Base-by-base conservation (phyloP, 2,113 vertebrate genomes). In the Petrocephalus microphthalmus region DNA sequence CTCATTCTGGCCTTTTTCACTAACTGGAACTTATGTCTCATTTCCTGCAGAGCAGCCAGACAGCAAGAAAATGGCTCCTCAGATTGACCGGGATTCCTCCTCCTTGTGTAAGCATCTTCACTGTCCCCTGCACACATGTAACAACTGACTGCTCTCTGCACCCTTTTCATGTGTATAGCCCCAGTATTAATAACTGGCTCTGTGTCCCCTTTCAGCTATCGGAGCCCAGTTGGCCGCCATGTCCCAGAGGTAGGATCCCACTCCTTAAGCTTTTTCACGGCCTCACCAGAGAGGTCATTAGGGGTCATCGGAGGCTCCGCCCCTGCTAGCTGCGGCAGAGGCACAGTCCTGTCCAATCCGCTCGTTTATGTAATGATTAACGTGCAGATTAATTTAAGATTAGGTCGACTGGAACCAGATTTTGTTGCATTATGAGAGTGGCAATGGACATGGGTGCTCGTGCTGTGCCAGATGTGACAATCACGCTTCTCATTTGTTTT, bases 41-140 rank as follows among this genome's bases (percentile, higher is more conserved):
- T 93, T 89, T 88, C 90, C 74, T 82, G 81, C 93, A 98, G 97
- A 98, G 93, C 97, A 98, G 89, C 97, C 97, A 0, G 96, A 97
- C 90, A 97, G 97, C 91, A 98, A 98, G 94, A 98, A 98, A 90
- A 89, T 98, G 95, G 97, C 97, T n/a, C 94, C 97, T 74, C 97
- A 97, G 92, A 94, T 93, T 56, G 97, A 98, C 91, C 94, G 96
- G 95, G 96, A 98, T 95, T 96, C 92, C 64, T 86, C 92, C 91
- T 88, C 91, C 91, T 54, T 95, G 91, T 95, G 94, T 93, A 94
- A 22, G 92, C 94, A 29, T 78, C 85, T 42, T 42, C 22, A 37
- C 33, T 33, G 8, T 85, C n/a, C 47, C 10, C 17, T 45, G 22
- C 47, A 25, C 13, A 2, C 2, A 57, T 33, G n/a, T 52, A 22